Evolutionary conservation across 2,797 vertebrate species (phyloP).

Genomic region (Cottoperca gobio): DNA sequence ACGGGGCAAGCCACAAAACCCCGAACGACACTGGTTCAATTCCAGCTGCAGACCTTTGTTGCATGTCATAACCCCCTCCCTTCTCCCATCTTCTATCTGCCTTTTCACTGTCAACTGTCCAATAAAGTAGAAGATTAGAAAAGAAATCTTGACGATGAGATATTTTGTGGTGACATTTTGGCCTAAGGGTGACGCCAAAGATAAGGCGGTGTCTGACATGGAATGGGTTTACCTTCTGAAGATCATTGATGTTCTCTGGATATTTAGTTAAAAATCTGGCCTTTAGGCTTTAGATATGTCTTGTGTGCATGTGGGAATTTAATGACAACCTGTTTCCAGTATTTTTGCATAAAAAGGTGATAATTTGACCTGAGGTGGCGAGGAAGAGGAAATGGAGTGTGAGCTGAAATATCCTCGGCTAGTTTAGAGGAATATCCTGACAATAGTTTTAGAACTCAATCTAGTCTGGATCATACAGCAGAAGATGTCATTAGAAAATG

Average conservation of each 20-base stretch:
- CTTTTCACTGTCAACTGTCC: background rate
- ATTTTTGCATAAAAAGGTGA: background rate
- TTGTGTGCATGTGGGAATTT: background rate
- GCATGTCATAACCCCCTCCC: background rate
- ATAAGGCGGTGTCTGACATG: constrained; percentile 1
- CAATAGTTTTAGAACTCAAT: background rate
- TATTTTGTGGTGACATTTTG: background rate
- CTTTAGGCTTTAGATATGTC: background rate
- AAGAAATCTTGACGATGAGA: background rate
- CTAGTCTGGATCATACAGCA: background rate
- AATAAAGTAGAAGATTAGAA: background rate
- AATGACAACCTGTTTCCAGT: constrained; percentile 4
- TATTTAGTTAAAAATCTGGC: background rate
- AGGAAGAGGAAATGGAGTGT: background rate
- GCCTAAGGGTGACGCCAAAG: background rate
- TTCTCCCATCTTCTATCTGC: background rate
- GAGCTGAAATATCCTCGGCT: background rate
- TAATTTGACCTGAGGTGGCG: background rate
- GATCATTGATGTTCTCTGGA: background rate
- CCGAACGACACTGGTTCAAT: background rate
- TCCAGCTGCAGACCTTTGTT: background rate
- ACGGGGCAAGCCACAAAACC: background rate
- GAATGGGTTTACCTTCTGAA: background rate
- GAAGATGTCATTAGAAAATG: background rate
- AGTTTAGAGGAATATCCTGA: constrained; percentile 1